Conservation (phyloP, 2,113 vertebrate genomes). For the Charina bottae region DNA sequence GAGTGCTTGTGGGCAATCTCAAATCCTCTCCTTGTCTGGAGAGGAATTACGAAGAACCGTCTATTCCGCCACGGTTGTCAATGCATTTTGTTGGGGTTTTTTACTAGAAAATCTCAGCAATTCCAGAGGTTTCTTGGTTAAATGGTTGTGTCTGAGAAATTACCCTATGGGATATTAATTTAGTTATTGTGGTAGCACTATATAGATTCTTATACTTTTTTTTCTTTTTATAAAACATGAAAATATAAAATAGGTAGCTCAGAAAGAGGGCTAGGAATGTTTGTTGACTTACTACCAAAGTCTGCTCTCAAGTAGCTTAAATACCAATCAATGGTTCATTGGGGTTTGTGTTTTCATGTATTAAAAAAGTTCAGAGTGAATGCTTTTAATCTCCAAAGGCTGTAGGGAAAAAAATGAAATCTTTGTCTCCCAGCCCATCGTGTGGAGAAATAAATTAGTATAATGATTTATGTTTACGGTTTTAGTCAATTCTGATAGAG, state of each 20-base stretch:
- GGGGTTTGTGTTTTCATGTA: conserved; percentile 51
- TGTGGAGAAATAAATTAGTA: conserved; percentile 87
- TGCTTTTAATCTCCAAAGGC: conserved; percentile 73
- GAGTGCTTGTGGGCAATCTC: background rate
- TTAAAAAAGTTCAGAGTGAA: conserved; percentile 72
- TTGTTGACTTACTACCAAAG: conserved; percentile 49
- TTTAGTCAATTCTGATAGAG: conserved; percentile 92
- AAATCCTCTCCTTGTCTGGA: background rate
- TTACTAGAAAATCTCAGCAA: conserved; percentile 40
- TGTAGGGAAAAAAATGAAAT: conserved; percentile 76
- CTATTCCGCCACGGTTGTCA: background rate
- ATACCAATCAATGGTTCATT: conserved; percentile 72
- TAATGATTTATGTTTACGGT: conserved; percentile 90
- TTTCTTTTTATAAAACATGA: conserved; percentile 48
- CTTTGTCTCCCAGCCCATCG: conserved; percentile 74
- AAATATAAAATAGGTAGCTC: conserved; percentile 60
- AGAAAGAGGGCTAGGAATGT: conserved; percentile 47
- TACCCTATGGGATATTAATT: conserved; percentile 47
- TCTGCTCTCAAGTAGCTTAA: conserved; percentile 64
- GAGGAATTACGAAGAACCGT: background rate
- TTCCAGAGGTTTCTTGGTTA: conserved; percentile 61
- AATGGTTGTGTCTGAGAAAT: conserved; percentile 54
- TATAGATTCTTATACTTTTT: conserved; percentile 37
- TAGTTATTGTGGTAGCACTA: conserved; percentile 56
- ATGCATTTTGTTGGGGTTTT: conserved; percentile 44